Percentiles rank a stretch among this genome's conserved stretches.
phyloP scores from a whole-genome alignment of 2,797 vertebrate species.

The Bovichtus diacanthus region DNA sequence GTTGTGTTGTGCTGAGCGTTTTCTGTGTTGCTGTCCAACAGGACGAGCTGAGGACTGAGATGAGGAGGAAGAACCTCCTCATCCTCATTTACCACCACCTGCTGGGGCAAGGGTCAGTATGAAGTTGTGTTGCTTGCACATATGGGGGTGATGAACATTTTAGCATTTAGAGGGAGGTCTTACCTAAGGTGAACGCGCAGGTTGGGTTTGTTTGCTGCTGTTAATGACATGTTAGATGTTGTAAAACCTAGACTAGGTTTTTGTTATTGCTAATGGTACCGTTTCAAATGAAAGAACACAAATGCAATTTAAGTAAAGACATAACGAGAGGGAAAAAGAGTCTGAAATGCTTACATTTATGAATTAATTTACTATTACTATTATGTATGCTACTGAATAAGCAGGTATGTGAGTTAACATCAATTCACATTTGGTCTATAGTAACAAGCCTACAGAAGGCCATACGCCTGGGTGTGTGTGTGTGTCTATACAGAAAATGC shows the following conservation, averaged over 20 bases:
- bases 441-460: neutral
- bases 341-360: no score
- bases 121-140: neutral
- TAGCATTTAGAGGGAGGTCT: neutral
- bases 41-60: slow-evolving; percentile 90
- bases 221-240: neutral
- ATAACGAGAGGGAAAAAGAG: no score
- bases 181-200: neutral
- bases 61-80: slow-evolving; percentile 91
- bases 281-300: no score
- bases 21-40: slow-evolving; percentile 71
- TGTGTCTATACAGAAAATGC: neutral
- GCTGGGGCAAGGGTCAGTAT: slow-evolving; percentile 91
- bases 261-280: no score
- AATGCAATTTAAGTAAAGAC: no score
- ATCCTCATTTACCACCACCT: slow-evolving; percentile 94
- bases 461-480: neutral
- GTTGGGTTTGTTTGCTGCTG: neutral
- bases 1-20: neutral
- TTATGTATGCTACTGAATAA: no score
- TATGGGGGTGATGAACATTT: neutral
- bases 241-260: neutral
- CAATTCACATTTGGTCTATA: neutral
- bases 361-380: no score
- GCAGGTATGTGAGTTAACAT: no score